These are phyloP conservation scores for Augochlora pura DNA, from an alignment of 1,140 invertebrate species.

Conservation along the genomic window DNA sequence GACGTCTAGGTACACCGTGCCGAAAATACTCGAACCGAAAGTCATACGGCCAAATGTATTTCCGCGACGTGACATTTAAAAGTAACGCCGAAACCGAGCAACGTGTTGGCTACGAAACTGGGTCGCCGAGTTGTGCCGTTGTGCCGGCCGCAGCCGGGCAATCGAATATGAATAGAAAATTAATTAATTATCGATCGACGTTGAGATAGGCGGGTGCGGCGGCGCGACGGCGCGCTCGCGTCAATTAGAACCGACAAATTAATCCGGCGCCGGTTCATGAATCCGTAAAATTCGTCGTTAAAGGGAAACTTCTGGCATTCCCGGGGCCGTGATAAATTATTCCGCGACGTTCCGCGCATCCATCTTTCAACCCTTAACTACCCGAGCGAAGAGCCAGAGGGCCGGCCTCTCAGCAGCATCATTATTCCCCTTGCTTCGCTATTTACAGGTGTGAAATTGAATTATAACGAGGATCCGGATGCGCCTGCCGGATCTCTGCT, in stretches of 20 bases:
- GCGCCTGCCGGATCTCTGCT: too few relatives aligned
- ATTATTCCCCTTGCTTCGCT: neutral
- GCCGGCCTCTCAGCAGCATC: neutral
- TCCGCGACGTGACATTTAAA: neutral
- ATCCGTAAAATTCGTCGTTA: constrained; percentile 27
- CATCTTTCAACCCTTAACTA: constrained; percentile 16
- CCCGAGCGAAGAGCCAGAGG: neutral
- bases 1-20: too few relatives aligned
- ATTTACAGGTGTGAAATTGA: constrained; percentile 4
- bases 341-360: constrained; percentile 14
- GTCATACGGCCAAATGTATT: neutral
- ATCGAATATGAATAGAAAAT: constrained; percentile 5
- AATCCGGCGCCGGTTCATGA: constrained; percentile 13
- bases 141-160: neutral
- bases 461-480: neutral
- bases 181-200: constrained; percentile 27
- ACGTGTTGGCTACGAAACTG: neutral
- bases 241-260: constrained; percentile 26
- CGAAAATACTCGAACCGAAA: too few relatives aligned
- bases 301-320: constrained; percentile 17
- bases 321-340: constrained; percentile 29
- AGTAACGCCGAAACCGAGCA: neutral
- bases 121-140: neutral
- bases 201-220: constrained; percentile 15
- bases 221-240: neutral